Conservation (phyloP, 2,113 vertebrate species). For the Sisor rabdophorus region DNA sequence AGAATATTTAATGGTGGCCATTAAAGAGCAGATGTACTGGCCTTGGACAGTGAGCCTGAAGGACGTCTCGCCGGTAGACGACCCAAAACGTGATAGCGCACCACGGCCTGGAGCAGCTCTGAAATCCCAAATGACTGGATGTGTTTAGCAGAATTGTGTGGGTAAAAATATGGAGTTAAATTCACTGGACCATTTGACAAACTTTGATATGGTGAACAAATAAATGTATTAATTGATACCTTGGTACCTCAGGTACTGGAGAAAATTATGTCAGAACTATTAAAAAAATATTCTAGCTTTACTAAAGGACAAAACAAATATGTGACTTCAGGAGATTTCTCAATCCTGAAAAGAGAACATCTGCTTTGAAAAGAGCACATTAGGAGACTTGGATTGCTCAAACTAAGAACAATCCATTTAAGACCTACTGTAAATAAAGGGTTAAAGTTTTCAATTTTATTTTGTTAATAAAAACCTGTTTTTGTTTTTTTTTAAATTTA, state of each 20-base stretch:
- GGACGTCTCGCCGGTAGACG: slow-evolving; percentile 50
- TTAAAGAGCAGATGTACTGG: slow-evolving; percentile 57
- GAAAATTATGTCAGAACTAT: not conserved
- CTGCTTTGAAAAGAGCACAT: too few species aligned
- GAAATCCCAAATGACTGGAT: slow-evolving; percentile 12
- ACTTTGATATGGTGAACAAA: not conserved
- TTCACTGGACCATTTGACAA: not conserved
- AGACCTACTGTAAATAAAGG: too few species aligned
- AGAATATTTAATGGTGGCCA: slow-evolving; percentile 52
- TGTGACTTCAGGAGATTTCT: not conserved
- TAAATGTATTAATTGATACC: not conserved
- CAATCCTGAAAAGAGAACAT: not conserved
- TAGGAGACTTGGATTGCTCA: too few species aligned
- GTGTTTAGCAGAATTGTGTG: not conserved
- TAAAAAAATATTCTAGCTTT: too few species aligned
- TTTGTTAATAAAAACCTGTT: too few species aligned
- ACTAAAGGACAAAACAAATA: not conserved
- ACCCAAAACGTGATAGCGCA: slow-evolving; percentile 26
- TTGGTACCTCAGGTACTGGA: not conserved
- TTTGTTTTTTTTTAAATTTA: too few species aligned
- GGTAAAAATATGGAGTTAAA: not conserved
- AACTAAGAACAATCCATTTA: too few species aligned
- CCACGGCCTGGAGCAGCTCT: slow-evolving; percentile 20
- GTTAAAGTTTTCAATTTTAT: too few species aligned
- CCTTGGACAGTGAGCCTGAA: slow-evolving; percentile 52